Base-by-base conservation (phyloP, 1,140 invertebrate genomes). In the Triops cancriformis region DNA sequence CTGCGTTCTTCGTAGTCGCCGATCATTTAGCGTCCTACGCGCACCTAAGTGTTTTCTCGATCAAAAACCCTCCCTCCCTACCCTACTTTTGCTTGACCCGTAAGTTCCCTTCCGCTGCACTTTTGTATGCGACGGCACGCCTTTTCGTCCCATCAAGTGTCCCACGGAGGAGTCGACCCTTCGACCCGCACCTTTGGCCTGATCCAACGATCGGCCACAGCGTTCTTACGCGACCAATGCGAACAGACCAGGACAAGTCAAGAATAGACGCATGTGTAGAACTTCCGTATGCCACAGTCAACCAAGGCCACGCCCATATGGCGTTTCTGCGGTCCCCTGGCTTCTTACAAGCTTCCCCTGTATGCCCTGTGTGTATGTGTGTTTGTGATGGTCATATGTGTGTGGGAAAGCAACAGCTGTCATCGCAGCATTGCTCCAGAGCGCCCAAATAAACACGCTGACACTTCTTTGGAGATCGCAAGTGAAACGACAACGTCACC, bases 241-340 rank as follows among this genome's bases (percentile, higher is more conserved):
- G 51, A 23, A 64, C 3, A 64, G 51, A 64, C 51, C 51, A 64
- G 51, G 31, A 64, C 10, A 64, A 12, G 51, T 12, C 51, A 64
- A 64, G 51, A 64, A 64, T 14, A 64, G 51, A 64, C 51, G 51
- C 51, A 64, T 64, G 51, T 64, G 51, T 64, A 64, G 51, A 64
- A 64, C 51, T 23, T 64, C 51, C 51, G 14, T 64, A 64, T 14
- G n/a, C 18, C 51, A 64, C 51, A 64, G 18, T 23, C 23, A 37
- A 37, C 6, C 14, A 18, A 64, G 23, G 51, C 51, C 51, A 64
- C 51, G 51, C 51, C 51, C 14, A 64, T 64, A 23, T 18, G 51
- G 0, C 23, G 51, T 64, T 23, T 64, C 51, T 64, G 14, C 51
- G 51, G 51, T 64, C 51, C 51, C 14, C 31, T 7, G 31, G 2